phyloP scores from a whole-genome alignment of 2,888 invertebrate genomes.

The Tridacna gigas region DNA sequence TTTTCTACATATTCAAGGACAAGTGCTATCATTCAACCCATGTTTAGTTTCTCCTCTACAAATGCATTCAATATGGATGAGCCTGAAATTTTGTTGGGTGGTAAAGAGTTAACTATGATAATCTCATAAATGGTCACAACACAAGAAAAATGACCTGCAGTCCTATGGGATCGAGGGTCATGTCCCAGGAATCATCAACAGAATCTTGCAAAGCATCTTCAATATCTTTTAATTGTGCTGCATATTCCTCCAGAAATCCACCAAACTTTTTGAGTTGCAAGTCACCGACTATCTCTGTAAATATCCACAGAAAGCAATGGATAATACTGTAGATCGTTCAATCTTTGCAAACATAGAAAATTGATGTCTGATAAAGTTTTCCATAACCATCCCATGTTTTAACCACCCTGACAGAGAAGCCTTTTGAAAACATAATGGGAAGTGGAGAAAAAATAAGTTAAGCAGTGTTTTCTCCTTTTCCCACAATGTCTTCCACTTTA shows the following conservation, averaged over 20 bases:
- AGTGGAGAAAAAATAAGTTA: too few relatives aligned
- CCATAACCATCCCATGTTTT: too few relatives aligned
- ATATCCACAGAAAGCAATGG: not conserved
- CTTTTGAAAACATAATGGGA: too few relatives aligned
- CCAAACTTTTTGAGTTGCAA: slow-evolving; percentile 84
- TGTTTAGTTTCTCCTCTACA: not conserved
- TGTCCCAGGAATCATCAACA: slow-evolving; percentile 85
- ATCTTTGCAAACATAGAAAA: not conserved
- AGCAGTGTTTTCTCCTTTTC: too few relatives aligned
- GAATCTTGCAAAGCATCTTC: slow-evolving; percentile 85
- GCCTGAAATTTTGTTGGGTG: too few relatives aligned
- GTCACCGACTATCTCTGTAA: slow-evolving; percentile 85
- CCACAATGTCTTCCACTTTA: too few relatives aligned
- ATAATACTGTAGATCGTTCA: not conserved
- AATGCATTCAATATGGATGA: too few relatives aligned
- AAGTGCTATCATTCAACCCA: not conserved
- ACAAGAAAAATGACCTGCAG: slow-evolving; percentile 79
- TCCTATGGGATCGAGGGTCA: slow-evolving; percentile 84
- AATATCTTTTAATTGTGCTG: slow-evolving; percentile 84
- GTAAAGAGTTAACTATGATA: not conserved
- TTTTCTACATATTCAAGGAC: not conserved
- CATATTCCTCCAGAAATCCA: slow-evolving; percentile 84
- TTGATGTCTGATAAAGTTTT: too few relatives aligned
- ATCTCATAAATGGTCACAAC: not conserved
- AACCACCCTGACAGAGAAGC: too few relatives aligned